phyloP scores from a whole-genome alignment of 2,797 vertebrate genomes.

The Euthynnus affinis region DNA sequence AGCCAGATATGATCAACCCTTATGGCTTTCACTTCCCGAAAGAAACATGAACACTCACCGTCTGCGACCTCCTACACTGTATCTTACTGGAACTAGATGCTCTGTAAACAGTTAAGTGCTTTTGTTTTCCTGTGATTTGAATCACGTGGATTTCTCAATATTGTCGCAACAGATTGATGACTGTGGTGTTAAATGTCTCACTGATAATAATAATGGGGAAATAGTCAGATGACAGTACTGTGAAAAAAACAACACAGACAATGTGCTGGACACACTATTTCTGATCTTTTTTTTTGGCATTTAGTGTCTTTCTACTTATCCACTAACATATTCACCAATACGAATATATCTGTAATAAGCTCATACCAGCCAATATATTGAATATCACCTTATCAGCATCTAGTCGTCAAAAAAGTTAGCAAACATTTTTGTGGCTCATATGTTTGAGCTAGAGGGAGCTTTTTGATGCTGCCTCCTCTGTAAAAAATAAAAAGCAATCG shows the following conservation, averaged over 20 bases:
- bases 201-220: not conserved
- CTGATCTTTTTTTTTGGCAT: not conserved
- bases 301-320: not conserved
- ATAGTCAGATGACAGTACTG: not conserved
- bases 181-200: slow-evolving; percentile 1
- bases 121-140: slow-evolving; percentile 38
- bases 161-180: slow-evolving; percentile 6
- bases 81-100: slow-evolving; percentile 63
- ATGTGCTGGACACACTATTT: not conserved
- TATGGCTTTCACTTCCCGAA: slow-evolving; percentile 71
- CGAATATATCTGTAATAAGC: not conserved
- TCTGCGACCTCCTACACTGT: slow-evolving; percentile 48
- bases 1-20: slow-evolving; percentile 10
- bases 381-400: slow-evolving; percentile 6
- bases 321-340: not conserved
- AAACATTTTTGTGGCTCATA: not conserved
- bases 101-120: slow-evolving; percentile 13
- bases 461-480: slow-evolving; percentile 29
- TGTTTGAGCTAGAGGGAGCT: not conserved
- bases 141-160: slow-evolving; percentile 33
- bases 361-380: not conserved
- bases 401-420: slow-evolving; percentile 1
- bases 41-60: slow-evolving; percentile 12
- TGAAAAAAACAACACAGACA: not conserved
- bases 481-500: slow-evolving; percentile 35